These are phyloP conservation scores for Rhea pennata DNA, from an alignment of 2,113 vertebrate genomes.

Conservation along the genomic window DNA sequence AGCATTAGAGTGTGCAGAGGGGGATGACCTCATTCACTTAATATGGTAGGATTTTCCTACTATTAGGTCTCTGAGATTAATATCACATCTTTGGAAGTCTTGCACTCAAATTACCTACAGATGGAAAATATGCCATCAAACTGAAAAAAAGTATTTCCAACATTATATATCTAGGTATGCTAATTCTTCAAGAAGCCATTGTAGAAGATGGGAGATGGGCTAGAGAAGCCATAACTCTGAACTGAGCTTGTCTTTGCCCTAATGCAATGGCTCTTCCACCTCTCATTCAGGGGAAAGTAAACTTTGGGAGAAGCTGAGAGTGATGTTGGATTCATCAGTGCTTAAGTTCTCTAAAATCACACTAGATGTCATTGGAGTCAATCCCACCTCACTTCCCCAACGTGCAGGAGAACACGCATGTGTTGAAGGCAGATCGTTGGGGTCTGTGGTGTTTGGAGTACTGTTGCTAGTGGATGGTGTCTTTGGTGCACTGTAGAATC, in stretches of 20 bases:
- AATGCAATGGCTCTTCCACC: background rate
- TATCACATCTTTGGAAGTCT: background rate
- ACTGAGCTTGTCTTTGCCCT: background rate
- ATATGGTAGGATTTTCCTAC: background rate
- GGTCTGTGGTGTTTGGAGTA: fast-evolving
- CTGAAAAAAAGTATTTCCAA: background rate
- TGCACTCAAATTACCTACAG: background rate
- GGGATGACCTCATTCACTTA: background rate
- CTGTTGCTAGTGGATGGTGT: background rate
- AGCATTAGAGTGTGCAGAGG: background rate
- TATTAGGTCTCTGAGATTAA: background rate
- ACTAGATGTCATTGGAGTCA: background rate
- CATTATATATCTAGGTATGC: background rate
- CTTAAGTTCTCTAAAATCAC: background rate
- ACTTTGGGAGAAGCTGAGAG: no score
- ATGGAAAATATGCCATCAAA: background rate
- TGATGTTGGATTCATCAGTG: no score
- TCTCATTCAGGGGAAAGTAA: no score
- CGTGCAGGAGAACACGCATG: background rate
- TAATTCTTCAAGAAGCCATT: background rate
- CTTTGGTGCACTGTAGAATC: background rate
- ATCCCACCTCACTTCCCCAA: fast-evolving
- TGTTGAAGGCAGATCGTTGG: background rate
- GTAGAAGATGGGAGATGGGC: background rate
- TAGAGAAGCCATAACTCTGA: background rate